Evolutionary conservation across 2,113 vertebrate species (phyloP), one percentile per base, ranked within the genome.

Genomic region (Ascaphus truei): DNA sequence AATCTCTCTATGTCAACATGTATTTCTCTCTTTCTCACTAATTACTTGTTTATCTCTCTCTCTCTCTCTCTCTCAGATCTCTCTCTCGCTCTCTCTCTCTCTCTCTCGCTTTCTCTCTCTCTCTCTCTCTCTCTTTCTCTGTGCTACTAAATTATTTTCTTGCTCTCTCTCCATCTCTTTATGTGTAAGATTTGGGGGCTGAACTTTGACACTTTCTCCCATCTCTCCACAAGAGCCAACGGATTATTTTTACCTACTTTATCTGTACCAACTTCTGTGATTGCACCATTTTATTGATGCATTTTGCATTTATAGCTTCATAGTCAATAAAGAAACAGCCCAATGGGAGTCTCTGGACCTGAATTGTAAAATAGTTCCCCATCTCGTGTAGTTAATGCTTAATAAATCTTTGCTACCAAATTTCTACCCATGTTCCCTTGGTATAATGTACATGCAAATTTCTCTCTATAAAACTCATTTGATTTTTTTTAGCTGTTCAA

Each of bases 401-500:
- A 33, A 52, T 25, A 3, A n/a, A 22, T 47, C 10, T 47, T 25
- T 23, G 15, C 26, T 6, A 53, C 31, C 20, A 18, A 15, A 33
- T 58, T 36, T 23, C 33, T 11, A 13, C 15, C 11, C 39, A 5
- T 29, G 22, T 6, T 23, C 29, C 41, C 25, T 11, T 26, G 26
- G 7, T 47, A 25, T 57, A 68, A 57, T 68, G 53, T 39, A 34
- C 53, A 68, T 68, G 65, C 53, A 68, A 68, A 68, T 68, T 26
- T 36, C 37, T 34, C 52, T 58, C 53, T 59, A 39, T 47, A 57
- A 47, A 68, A 68, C 65, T 68, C 64, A 67, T 67, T 68, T 68
- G 52, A 27, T 68, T 68, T 58, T n/a, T 53, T 68, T 68, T 68
- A 68, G 65, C 65, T 68, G 65, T 47, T 68, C 65, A 68, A 58